Evolutionary conservation across 2,888 invertebrate genomes (phyloP), one percentile per base, ranked within the genome.

Genomic region (Corbicula japonica): DNA sequence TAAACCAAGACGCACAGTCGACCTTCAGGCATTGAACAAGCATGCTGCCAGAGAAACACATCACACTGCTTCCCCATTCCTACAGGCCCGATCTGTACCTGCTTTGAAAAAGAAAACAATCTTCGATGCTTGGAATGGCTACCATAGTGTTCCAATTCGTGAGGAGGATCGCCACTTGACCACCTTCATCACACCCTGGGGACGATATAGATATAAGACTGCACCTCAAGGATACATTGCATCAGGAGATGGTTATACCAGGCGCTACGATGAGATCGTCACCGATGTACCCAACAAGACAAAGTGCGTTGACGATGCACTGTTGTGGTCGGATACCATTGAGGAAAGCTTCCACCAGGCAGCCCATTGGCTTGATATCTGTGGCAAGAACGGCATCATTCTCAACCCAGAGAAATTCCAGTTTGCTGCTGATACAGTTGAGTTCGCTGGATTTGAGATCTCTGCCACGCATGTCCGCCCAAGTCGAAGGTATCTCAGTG

Each of bases 171-270:
- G 62, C 15, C 82, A 84, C 50, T 56, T 81, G 5, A 87, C 83
- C 12, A 84, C 84, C 8, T 87, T 82, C 50, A 86, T 86, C 4
- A 84, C 86, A n/a, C 86, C 83, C 0, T 84, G 84, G 86, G 87
- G 86, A 8, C 66, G 86, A n/a, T 85, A 84, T 63, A 12, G 84
- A n/a, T 82, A 85, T 68, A 26, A 52, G 18, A 76, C 76, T 18
- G 76, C 77, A 12, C 80, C 84, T 23, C 83, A 84, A 60, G 83
- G 83, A 32, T 83, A 80, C 46, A 63, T 80, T 28, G 75, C 80
- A 23, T 68, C 70, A 12, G 84, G 80, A 4, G 87, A 87, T 52
- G 87, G 80, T 18, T 85, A 86, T 72, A 82, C 78, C 18, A 46
- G 80, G 10, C 69, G 87, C 4, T 85, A 56, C 38, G 87, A 88